phyloP scores from a whole-genome alignment of 2,113 vertebrate genomes.

The Mobula birostris region DNA sequence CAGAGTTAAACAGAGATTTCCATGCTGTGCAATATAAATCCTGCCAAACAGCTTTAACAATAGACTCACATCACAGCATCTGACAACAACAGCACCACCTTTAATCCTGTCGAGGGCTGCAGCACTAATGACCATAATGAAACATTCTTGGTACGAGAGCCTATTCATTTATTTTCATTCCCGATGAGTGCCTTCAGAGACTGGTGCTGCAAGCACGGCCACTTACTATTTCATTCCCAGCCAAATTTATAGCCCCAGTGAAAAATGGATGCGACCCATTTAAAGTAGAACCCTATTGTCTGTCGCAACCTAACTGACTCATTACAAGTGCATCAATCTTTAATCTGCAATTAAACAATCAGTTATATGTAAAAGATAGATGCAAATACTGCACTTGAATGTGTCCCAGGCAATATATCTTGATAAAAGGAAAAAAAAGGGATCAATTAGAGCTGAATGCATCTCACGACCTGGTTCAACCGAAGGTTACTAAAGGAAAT shows the following conservation, averaged over 20 bases:
- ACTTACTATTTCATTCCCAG: conserved; percentile 78
- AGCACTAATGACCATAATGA: conserved; percentile 82
- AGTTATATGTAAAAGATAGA: conserved; percentile 69
- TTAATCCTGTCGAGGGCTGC: conserved; percentile 58
- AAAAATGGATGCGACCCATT: conserved; percentile 72
- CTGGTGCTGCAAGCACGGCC: conserved; percentile 70
- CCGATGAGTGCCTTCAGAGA: conserved; percentile 69
- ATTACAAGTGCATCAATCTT: conserved; percentile 74
- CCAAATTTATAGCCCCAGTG: conserved; percentile 79
- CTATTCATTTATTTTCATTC: conserved; percentile 87
- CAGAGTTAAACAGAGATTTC: background rate
- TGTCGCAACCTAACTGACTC: conserved; percentile 65
- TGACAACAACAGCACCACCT: conserved; percentile 61
- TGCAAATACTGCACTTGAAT: conserved; percentile 61
- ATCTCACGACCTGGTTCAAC: conserved; percentile 51
- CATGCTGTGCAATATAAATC: background rate
- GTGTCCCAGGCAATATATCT: conserved; percentile 59
- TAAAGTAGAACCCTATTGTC: conserved; percentile 67
- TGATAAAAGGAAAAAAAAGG: conserved; percentile 52
- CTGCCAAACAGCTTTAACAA: conserved; percentile 25
- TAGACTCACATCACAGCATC: conserved; percentile 53
- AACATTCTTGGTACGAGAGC: conserved; percentile 77
- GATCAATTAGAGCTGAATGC: conserved; percentile 56
- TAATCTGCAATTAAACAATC: conserved; percentile 81
- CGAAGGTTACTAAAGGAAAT: conserved; percentile 48